Base-by-base conservation (phyloP, 2,888 invertebrate species). In the Apamea anceps region DNA sequence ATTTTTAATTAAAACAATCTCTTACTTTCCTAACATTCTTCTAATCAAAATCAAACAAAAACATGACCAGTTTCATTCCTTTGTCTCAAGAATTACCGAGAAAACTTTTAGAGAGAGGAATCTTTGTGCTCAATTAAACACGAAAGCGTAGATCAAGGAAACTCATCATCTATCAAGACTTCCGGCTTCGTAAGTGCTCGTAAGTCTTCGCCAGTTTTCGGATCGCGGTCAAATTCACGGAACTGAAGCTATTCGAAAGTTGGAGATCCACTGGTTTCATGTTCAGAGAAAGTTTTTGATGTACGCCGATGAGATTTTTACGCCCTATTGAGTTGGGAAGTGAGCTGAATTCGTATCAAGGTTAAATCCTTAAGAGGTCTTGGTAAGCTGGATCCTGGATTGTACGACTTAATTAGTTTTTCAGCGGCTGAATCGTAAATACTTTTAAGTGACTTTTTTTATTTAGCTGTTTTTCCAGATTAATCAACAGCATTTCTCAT, bases 161-260 rank as follows among this genome's bases (percentile, higher is more conserved):
- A 70, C 71, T 84, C 68, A 75, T 71, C 87, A 75, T 78, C 72
- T 66, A 80, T 86, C 85, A 88, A 80, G 75, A 32, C 51, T 71
- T 81, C 76, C 72, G 80, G 63, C 54, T 78, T 85, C 72, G 65
- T 77, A 77, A 85, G 79, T 86, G 81, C 71, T 88, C 77, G 86
- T 70, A 32, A 74, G 32, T 75, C 6, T 57, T 79, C 77, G 77
- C 21, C 18, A 66, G 15, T 75, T 32, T 71, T 79, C 77, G 71
- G 54, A 45, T n/a, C 65, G 76, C 28, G 65, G 68, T 75, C 65
- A 68, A 77, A 82, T 75, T 77, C 63, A 68, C 21, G 42, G 66
- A 67, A 62, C 51, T 71, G 37, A 37, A 80, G 21, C n/a, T 73
- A 32, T 60, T 28, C 3, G 37, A 72, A 86, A 86, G 57, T 87